A percentile compares a stretch with the other conserved stretches of the same genome.
Evolutionary conservation across 2,797 vertebrate species (phyloP).

Genomic region (Takifugu ocellatus): DNA sequence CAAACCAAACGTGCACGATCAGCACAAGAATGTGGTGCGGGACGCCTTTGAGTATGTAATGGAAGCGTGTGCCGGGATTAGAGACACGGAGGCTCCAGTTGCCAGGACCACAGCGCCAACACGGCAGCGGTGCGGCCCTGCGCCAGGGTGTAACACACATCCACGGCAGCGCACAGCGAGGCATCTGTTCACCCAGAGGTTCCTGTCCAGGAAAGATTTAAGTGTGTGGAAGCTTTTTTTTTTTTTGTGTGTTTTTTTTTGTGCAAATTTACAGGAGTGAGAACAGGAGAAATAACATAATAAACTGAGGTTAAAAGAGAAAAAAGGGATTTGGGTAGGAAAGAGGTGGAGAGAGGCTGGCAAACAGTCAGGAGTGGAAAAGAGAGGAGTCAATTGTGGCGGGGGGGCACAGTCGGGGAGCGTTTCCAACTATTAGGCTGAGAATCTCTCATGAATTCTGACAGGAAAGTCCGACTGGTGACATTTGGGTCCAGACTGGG

Average conservation of each 20-base stretch:
- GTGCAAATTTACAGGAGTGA: slow-evolving; percentile 22
- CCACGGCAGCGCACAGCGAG: slow-evolving; percentile 11
- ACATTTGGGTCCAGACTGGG: no score
- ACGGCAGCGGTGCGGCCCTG: slow-evolving; percentile 25
- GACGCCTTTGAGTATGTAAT: slow-evolving; percentile 38
- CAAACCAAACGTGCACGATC: no score
- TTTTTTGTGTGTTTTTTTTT: not conserved
- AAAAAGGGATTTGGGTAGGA: slow-evolving; percentile 1
- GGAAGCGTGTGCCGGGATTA: slow-evolving; percentile 59
- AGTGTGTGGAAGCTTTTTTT: slow-evolving; percentile 20
- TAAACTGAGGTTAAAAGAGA: slow-evolving; percentile 1
- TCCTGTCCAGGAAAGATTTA: slow-evolving; percentile 50
- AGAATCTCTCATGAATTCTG: no score
- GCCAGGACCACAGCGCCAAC: slow-evolving; percentile 27
- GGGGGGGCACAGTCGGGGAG: no score
- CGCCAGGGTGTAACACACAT: not conserved
- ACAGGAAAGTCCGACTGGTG: no score
- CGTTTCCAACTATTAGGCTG: no score
- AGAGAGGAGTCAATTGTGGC: no score
- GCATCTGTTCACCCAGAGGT: slow-evolving; percentile 41
- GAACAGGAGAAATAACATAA: slow-evolving; percentile 8
- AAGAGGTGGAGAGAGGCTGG: no score
- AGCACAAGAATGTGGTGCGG: no score
- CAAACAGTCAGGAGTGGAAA: no score
- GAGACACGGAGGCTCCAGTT: slow-evolving; percentile 46